Base-by-base conservation (phyloP, 2,113 vertebrate species). In the Coptodon bakossiorum region DNA sequence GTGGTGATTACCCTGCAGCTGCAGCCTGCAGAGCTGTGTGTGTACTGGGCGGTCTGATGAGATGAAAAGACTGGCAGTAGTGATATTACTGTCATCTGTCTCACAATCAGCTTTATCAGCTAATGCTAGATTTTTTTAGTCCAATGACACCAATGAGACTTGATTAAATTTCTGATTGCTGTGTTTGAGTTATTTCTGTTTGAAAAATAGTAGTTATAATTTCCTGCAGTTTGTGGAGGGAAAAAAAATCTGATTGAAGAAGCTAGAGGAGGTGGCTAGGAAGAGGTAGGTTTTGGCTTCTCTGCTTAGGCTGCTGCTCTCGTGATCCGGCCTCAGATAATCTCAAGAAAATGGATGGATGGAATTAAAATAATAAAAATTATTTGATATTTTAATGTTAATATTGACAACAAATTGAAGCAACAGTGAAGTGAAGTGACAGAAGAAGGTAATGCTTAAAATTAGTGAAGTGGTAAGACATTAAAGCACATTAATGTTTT, bases 11-110 rank as follows among this genome's bases (percentile, higher is more conserved):
- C 12, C 24, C 29, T 68, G 13, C 83, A 61, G 81, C 81, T 87
- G 87, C 84, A 53, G 59, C 43, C 82, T 53, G 78, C 43, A 61
- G 31, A 43, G 76, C 29, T 38, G 82, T 29, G 54, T 76, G 54
- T 78, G 61, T 19, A 7, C 45, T 81, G 59, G 73, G 82, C 12
- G 14, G 40, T 82, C 14, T 27, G 57, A 80, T 22, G 6, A 43
- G 59, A 53, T 12, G 7, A 31, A 83, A 82, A 34, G 80, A 38
- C 31, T 12, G 53, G 14, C 4, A 24, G 13, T 50, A 0, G 71
- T 12, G 45, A 4, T 31, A 78, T 48, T 31, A 8, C 45, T 78
- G 6, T 78, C 4, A 7, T 31, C 45, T 31, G 27, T 78, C 3
- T 78, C 71, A 48, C 43, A 76, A 5, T 12, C 6, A 4, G 27